Percentiles rank a stretch among this genome's conserved stretches.
Conservation (phyloP, 2,797 vertebrate species). For the Micropoecilia bifurca region DNA sequence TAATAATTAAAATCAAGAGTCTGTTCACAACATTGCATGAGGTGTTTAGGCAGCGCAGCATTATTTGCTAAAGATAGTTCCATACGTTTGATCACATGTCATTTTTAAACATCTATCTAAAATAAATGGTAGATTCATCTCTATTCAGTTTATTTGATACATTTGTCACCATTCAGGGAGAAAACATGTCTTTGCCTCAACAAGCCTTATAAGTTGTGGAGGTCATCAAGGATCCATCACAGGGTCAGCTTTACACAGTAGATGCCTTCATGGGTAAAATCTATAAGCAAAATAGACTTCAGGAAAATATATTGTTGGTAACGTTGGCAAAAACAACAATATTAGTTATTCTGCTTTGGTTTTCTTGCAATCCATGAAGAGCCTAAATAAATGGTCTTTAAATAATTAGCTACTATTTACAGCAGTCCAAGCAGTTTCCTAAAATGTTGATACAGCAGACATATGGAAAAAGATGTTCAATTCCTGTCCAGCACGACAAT, state of each 20-base stretch:
- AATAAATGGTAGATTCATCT: neutral
- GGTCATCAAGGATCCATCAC: neutral
- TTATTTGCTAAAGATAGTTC: neutral
- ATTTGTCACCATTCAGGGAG: neutral
- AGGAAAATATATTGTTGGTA: neutral
- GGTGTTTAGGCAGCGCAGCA: neutral
- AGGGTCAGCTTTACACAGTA: neutral
- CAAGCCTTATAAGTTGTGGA: neutral
- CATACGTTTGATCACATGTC: neutral
- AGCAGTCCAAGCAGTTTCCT: neutral
- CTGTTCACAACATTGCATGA: neutral
- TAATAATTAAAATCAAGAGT: slow-evolving; percentile 19
- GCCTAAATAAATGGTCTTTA: neutral
- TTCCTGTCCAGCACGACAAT: neutral
- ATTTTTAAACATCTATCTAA: neutral
- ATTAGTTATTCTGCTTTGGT: too few species aligned
- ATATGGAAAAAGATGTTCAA: neutral
- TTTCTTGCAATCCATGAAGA: neutral
- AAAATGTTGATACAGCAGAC: neutral
- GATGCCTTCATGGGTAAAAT: neutral
- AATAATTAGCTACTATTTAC: neutral
- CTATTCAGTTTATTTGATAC: neutral
- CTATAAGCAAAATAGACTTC: neutral
- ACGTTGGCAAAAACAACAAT: neutral
- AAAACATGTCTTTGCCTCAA: neutral